Evolutionary conservation across 2,113 vertebrate genomes (phyloP), one percentile per base, ranked within the genome.

Genomic region (Brienomyrus longianalis): DNA sequence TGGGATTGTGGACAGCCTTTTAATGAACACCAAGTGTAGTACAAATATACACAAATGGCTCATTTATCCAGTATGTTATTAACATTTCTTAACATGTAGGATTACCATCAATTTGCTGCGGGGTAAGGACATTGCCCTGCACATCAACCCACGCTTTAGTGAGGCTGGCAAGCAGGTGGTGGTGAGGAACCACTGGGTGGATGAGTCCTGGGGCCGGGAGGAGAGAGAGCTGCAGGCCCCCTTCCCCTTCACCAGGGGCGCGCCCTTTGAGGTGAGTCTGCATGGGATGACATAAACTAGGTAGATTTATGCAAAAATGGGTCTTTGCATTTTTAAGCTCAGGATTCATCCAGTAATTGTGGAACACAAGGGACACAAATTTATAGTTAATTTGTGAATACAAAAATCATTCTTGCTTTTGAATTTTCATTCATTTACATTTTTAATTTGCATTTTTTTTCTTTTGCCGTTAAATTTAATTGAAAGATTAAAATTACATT

Each of bases 81-180:
- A 21, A 50, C 45, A 48, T 50, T 5, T 74, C 17, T 23, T 87
- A 80, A 50, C 56, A 52, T 3, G 2, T 91, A 96, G 96, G 95
- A 96, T 96, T 92, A 96, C 96, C 0, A 91, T 96, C 62, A 96
- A 96, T 92, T 96, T 96, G 54, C 94, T 95, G 87, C 94, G 94
- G 88, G 96, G 96, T 84, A 95, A 95, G 9, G 95, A 96, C 91
- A 96, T 96, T 8, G 95, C 95, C 48, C 92, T 96, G 51, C 96
- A 96, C 91, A 93, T 96, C 91, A 96, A 96, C 93, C 95, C 96
- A 5, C 96, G 96, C 80, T 96, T 96, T 93, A 93, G 13, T 0
- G 96, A 96, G 23, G 92, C 89, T 0, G 95, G 94, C 4, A 96
- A 95, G 80, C 94, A 94, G 90, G 93, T 92, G 85, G 0, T 96